phyloP scores from a whole-genome alignment of 2,888 invertebrate species.

The Andrena fulva region DNA sequence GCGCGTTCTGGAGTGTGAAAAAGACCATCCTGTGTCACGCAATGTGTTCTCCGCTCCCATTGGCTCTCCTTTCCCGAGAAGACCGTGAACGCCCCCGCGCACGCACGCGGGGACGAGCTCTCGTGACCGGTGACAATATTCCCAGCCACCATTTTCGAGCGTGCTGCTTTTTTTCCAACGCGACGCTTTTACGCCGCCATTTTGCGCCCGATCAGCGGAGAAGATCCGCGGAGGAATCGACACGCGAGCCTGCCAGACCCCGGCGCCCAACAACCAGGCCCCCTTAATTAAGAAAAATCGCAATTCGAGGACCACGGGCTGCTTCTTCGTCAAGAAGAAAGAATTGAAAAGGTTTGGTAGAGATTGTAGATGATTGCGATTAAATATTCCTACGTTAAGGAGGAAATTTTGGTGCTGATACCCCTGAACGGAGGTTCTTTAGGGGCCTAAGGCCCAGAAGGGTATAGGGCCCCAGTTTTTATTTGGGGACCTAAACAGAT shows the following conservation, averaged over 20 bases:
- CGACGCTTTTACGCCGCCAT: conserved; percentile 53
- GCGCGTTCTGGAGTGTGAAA: conserved; percentile 77
- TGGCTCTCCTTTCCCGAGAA: conserved; percentile 67
- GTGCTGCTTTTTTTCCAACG: conserved; percentile 30
- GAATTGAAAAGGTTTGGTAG: background rate
- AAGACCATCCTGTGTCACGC: conserved; percentile 75
- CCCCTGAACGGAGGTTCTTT: too few relatives aligned
- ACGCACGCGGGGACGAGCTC: conserved; percentile 74
- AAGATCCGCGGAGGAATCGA: conserved; percentile 41
- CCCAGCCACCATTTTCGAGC: conserved; percentile 71
- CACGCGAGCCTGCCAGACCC: conserved; percentile 30
- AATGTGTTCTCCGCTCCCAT: conserved; percentile 68
- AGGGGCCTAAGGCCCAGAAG: background rate
- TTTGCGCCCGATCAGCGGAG: conserved; percentile 52
- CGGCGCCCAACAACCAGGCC: background rate
- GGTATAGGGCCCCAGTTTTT: background rate
- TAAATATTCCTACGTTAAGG: too few relatives aligned
- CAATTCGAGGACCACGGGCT: background rate
- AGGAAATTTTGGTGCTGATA: too few relatives aligned
- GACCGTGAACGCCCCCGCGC: conserved; percentile 81
- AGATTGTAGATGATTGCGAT: too few relatives aligned
- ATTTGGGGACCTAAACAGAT: background rate
- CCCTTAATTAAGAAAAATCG: conserved; percentile 22
- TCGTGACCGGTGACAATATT: conserved; percentile 78
- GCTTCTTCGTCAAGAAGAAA: background rate